These are phyloP conservation scores for Himalopsyche anomala DNA, from an alignment of 2,888 invertebrate species.

Conservation along the genomic window DNA sequence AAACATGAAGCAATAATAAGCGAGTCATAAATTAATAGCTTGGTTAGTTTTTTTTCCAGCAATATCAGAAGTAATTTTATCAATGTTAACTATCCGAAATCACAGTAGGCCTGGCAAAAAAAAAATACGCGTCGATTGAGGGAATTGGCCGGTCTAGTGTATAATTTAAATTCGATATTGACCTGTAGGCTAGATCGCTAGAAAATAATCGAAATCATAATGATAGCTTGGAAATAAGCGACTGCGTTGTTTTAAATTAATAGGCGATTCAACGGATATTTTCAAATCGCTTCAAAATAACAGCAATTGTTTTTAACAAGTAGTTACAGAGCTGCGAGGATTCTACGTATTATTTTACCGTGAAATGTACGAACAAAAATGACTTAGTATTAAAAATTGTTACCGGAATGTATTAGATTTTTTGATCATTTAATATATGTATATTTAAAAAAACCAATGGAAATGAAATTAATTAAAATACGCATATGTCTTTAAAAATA, in stretches of 20 bases:
- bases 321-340: slow-evolving; percentile 44
- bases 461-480: no score
- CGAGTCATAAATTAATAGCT: not conserved
- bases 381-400: no score
- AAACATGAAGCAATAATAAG: no score
- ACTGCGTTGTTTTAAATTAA: slow-evolving; percentile 53
- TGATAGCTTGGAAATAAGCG: slow-evolving; percentile 46
- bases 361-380: not conserved
- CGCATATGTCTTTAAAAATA: no score
- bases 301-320: slow-evolving; percentile 48
- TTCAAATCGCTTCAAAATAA: not conserved
- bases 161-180: slow-evolving; percentile 54
- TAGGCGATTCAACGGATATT: slow-evolving; percentile 45
- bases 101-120: slow-evolving; percentile 18
- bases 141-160: slow-evolving; percentile 50
- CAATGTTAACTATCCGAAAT: not conserved
- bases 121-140: slow-evolving; percentile 31
- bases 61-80: not conserved
- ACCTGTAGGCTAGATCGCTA: slow-evolving; percentile 55
- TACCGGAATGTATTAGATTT: no score
- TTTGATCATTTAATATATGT: no score
- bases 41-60: not conserved
- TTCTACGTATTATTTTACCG: not conserved
- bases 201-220: slow-evolving; percentile 51
- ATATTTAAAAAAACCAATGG: no score